Base-by-base conservation (phyloP, 2,113 vertebrate genomes). In the Morone chrysops region DNA sequence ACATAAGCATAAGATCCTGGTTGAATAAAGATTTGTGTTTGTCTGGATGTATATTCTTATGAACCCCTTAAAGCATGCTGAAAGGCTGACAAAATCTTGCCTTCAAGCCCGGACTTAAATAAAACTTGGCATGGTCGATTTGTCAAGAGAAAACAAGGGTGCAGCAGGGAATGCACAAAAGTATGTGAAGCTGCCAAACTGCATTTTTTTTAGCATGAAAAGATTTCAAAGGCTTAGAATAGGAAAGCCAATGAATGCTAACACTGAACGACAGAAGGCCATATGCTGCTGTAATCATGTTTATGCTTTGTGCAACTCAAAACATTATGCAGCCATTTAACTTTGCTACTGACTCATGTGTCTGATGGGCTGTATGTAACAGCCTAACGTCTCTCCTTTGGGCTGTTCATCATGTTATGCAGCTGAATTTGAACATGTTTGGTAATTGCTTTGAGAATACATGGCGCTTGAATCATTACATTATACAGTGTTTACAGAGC, bases 401-500 rank as follows among this genome's bases (percentile, higher is more conserved):
- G 67, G 65, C 40, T 78, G 20, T 72, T 87, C 43, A 57, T 73
- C 51, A 78, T 50, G 36, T 51, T 68, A 74, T 60, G 68, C 57
- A 81, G 70, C 53, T 56, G 53, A 61, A 63, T 74, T 77, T 78
- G 14, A 91, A 78, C 45, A 70, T 8, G 11, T 74, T 20, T 79
- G 36, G 56, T 90, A 74, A 89, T 84, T 59, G 54, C 71, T 51
- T 57, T 78, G 6, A 69, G 66, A 75, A 40, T 61, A 25, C 75
- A 0, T 50, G n/a, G 25, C 18, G 48, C 48, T 66, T 76, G 63
- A 70, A 85, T 89, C 22, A 70, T 82, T 77, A 51, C 51, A 85
- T 84, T 87, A 85, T 83, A 87, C 62, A 88, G 77, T 82, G 70
- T 81, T 69, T 45, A 68, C 50, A 8, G 25, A 78, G 48, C 71